Conservation (phyloP, 2,797 vertebrate genomes). For the Pipistrellus nathusii region DNA sequence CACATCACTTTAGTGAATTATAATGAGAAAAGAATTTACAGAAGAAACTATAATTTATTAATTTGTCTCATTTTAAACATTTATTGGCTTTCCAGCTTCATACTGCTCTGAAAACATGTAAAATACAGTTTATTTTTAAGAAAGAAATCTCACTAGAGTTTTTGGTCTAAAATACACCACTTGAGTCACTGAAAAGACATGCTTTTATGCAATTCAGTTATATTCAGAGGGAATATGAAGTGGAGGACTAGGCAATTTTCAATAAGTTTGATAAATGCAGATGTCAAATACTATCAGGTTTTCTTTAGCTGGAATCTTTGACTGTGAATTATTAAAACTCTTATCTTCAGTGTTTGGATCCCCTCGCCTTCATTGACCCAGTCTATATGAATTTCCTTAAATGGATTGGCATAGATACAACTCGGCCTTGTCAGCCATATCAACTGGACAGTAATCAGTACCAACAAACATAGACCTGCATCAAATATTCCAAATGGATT, state of each 20-base stretch:
- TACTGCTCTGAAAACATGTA: neutral
- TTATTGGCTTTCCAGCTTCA: neutral
- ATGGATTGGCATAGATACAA: neutral
- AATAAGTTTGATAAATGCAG: conserved; percentile 45
- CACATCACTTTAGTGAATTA: neutral
- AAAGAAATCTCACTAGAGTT: neutral
- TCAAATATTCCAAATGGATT: conserved; percentile 3
- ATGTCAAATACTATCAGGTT: neutral
- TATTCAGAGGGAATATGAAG: neutral
- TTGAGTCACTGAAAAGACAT: neutral
- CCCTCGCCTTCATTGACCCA: neutral
- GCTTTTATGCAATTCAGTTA: neutral
- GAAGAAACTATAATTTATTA: neutral
- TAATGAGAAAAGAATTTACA: neutral
- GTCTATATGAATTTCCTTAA: neutral
- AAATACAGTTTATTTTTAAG: neutral
- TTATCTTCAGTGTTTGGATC: neutral
- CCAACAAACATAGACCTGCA: neutral
- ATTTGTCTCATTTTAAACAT: conserved; percentile 2
- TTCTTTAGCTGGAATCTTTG: neutral
- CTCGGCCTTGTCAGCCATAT: neutral
- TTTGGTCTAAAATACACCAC: conserved; percentile 16
- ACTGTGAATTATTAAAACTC: neutral
- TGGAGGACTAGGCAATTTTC: neutral
- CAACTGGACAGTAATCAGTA: neutral